These are phyloP conservation scores for Gobiocypris rarus DNA, from an alignment of 2,113 vertebrate genomes.

Conservation along the genomic window DNA sequence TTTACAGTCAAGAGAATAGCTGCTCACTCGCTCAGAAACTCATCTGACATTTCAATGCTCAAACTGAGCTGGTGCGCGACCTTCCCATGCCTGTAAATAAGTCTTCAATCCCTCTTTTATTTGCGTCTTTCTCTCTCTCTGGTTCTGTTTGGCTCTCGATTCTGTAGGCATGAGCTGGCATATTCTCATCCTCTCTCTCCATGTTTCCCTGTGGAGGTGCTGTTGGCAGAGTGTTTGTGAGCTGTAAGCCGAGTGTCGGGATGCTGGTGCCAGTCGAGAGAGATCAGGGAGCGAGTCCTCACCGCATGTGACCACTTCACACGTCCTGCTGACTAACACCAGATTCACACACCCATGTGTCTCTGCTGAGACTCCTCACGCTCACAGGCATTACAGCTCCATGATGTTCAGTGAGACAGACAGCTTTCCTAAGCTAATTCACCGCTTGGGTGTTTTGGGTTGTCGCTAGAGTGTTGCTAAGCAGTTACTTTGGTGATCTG, in stretches of 20 bases:
- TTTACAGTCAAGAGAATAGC: conserved; percentile 44
- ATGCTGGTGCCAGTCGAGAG: conserved; percentile 36
- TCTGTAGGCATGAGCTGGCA: conserved; percentile 26
- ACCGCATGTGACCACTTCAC: conserved; percentile 47
- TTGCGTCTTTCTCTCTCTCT: conserved; percentile 39
- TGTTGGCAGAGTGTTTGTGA: conserved; percentile 32
- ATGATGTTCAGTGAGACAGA: conserved; percentile 6
- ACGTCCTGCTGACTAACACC: conserved; percentile 37
- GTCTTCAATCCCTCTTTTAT: conserved; percentile 43
- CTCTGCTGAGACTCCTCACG: not conserved
- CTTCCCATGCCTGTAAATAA: conserved; percentile 62
- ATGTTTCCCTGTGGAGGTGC: conserved; percentile 2
- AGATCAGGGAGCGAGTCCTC: conserved; percentile 40
- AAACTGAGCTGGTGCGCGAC: conserved; percentile 24
- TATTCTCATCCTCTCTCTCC: not conserved
- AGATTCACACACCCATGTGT: conserved; percentile 5
- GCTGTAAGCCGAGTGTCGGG: not conserved
- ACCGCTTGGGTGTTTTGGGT: not conserved
- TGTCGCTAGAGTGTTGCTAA: not conserved
- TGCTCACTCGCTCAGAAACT: conserved; percentile 37
- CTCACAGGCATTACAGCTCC: not conserved
- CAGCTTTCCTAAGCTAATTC: not conserved
- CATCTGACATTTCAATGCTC: conserved; percentile 52
- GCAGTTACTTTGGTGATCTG: not conserved
- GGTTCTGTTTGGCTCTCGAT: conserved; percentile 21